phyloP scores from a whole-genome alignment of 2,797 vertebrate genomes.

The Mus caroli region DNA sequence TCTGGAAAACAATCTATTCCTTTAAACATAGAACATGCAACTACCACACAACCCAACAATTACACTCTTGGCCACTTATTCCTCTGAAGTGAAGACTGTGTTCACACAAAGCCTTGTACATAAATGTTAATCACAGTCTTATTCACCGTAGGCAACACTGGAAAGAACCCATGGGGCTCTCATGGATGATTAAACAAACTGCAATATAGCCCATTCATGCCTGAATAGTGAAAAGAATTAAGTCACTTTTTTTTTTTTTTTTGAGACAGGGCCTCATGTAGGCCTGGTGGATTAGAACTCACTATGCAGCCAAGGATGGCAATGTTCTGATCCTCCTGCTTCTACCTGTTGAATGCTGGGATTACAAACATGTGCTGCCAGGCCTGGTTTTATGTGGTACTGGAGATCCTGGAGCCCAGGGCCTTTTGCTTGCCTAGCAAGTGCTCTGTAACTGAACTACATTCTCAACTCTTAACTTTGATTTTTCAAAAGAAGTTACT shows the following conservation, averaged over 20 bases:
- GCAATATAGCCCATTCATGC: neutral
- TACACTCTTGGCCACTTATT: neutral
- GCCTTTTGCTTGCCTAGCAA: neutral
- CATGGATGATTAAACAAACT: neutral
- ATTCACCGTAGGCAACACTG: neutral
- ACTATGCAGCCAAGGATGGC: neutral
- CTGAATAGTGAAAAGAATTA: neutral
- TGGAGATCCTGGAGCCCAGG: neutral
- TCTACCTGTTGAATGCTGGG: neutral
- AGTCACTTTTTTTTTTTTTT: neutral
- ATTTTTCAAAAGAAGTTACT: neutral
- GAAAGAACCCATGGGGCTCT: neutral
- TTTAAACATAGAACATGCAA: neutral
- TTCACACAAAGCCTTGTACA: neutral
- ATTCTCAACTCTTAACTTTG: neutral
- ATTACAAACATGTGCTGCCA: no score
- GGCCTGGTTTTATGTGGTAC: neutral
- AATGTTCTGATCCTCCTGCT: neutral
- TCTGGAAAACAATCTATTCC: neutral
- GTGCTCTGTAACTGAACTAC: neutral
- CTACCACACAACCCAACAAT: neutral
- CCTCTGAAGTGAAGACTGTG: neutral
- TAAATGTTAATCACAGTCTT: neutral
- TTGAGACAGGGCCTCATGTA: neutral
- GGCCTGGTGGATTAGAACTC: neutral